Conservation (phyloP, 2,888 invertebrate species). For the Eilema caniola region DNA sequence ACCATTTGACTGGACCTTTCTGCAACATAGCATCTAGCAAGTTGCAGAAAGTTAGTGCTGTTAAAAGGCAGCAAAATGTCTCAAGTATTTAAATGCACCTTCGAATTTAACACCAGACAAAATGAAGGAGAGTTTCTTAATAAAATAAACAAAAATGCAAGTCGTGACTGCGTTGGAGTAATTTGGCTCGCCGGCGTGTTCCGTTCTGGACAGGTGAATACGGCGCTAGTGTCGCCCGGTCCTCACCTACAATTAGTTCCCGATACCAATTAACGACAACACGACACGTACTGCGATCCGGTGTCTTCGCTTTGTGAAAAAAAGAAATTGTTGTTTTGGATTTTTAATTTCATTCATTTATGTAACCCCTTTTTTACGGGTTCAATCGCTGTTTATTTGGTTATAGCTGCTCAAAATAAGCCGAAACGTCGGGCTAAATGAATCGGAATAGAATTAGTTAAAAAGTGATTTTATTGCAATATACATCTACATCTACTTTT, state of each 20-base stretch:
- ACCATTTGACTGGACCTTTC: too few relatives aligned
- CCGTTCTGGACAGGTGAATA: slow-evolving; percentile 70
- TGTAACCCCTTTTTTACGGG: too few relatives aligned
- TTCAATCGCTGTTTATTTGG: too few relatives aligned
- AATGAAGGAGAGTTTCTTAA: slow-evolving; percentile 22
- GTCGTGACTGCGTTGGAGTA: slow-evolving; percentile 62
- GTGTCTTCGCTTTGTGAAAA: slow-evolving; percentile 36
- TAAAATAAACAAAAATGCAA: slow-evolving; percentile 45
- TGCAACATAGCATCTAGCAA: too few relatives aligned
- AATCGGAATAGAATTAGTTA: too few relatives aligned
- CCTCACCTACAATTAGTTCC: slow-evolving; percentile 73
- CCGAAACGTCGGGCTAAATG: too few relatives aligned
- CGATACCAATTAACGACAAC: slow-evolving; percentile 72
- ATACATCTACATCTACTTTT: too few relatives aligned
- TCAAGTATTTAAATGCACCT: slow-evolving; percentile 9
- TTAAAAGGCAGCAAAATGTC: background rate
- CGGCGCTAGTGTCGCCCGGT: slow-evolving; percentile 59
- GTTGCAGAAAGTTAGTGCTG: background rate
- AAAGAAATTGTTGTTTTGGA: slow-evolving; percentile 25
- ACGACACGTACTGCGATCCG: slow-evolving; percentile 49
- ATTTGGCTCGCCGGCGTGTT: slow-evolving; percentile 60
- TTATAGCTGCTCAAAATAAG: too few relatives aligned
- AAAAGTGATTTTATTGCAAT: too few relatives aligned
- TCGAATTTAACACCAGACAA: slow-evolving; percentile 6
- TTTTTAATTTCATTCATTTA: too few relatives aligned